Evolutionary conservation across 2,888 invertebrate species (phyloP), one percentile per base, ranked within the genome.

Genomic region (Drosophila barbarae): DNA sequence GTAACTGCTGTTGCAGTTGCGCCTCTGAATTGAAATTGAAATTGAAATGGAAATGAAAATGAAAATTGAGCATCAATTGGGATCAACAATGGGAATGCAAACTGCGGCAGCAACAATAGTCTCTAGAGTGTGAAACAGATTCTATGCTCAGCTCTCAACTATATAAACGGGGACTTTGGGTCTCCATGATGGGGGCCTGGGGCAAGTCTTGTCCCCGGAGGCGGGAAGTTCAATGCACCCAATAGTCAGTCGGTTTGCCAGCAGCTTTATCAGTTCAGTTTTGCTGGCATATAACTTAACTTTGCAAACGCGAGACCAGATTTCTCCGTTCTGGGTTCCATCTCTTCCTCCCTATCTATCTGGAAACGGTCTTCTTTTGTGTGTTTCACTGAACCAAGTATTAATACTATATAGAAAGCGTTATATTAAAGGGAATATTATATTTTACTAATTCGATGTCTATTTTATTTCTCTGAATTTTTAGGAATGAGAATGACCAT

Each of bases 401-500:
- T 41, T 39, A 5, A 41, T 21, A 34, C 39, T 30, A 46, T 18
- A 21, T 12, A 30, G 23, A 3, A 30, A 9, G n/a, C 9, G 10
- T 15, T 35, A 12, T 34, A 18, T 34, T 18, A 12, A 41, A 9
- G n/a, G 12, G 13, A 6, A 28, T 32, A 34, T n/a, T 15, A 15
- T 26, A 23, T 18, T 7, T 8, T 30, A 12, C 28, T 7, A 6
- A 15, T 12, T 44, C 0, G 1, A 3, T 10, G 12, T 18, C 13
- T 0, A 13, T 30, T 18, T 5, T 18, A 41, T n/a, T 57, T 38
- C 3, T 34, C 26, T 5, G 1, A 5, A 9, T 13, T 30, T 18
- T 13, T 8, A 13, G 28, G 18, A 15, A 18, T 30, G 93, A 92
- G 92, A 91, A 94, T 94, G 94, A 94, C 94, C 80, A 92, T 93